Evolutionary conservation across 1,140 invertebrate genomes (phyloP).

Genomic region (Ganaspis sp.): DNA sequence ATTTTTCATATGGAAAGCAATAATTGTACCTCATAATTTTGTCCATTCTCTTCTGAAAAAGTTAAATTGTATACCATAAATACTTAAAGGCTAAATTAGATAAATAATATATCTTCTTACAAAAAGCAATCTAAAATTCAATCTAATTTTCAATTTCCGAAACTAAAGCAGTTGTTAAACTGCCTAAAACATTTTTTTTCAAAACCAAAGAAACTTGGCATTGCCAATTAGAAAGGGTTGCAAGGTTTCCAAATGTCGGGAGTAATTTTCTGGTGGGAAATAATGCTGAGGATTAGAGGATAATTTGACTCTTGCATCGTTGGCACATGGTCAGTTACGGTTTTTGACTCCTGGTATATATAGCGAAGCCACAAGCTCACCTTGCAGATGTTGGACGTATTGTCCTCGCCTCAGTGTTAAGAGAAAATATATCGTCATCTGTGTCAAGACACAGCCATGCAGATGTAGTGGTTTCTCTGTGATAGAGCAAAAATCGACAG

Average conservation of each 20-base stretch:
- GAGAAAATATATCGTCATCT: conserved; percentile 29
- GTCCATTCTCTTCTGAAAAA: neutral
- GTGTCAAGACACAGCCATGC: conserved; percentile 14
- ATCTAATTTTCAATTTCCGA: too few species aligned
- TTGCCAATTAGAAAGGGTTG: conserved; percentile 10
- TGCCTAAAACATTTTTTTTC: neutral
- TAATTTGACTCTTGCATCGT: neutral
- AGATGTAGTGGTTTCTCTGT: conserved; percentile 8
- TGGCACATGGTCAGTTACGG: conserved; percentile 7
- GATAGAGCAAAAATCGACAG: conserved; percentile 5
- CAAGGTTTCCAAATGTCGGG: neutral
- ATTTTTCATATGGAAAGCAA: neutral
- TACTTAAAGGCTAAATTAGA: too few species aligned
- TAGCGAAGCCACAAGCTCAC: neutral
- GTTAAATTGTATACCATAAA: too few species aligned
- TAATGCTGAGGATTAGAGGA: neutral
- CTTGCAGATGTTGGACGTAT: conserved; percentile 14
- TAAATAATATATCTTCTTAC: too few species aligned
- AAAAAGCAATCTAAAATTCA: too few species aligned
- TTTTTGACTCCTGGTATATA: neutral
- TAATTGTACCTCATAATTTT: neutral
- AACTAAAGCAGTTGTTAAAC: neutral
- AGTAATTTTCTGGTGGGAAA: conserved; percentile 1
- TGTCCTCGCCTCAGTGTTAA: neutral
- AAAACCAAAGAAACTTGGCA: neutral